Evolutionary conservation across 2,797 vertebrate genomes (phyloP).

Genomic region (Malurus leucopterus): DNA sequence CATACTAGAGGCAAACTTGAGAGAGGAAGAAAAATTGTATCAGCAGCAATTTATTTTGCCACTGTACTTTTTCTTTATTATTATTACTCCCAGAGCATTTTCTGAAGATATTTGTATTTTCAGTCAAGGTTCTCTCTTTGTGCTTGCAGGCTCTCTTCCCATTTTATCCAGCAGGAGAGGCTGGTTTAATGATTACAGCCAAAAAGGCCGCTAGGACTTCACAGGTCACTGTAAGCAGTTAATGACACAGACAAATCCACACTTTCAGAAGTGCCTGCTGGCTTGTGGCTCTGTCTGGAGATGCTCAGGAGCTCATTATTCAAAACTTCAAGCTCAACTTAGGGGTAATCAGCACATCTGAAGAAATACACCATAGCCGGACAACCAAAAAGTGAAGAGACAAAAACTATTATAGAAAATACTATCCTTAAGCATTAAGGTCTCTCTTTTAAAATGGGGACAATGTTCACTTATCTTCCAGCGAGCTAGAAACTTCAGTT

Average conservation of each 20-base stretch:
- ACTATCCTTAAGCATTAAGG: conserved; percentile 5
- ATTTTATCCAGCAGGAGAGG: background rate
- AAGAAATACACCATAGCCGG: background rate
- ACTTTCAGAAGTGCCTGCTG: background rate
- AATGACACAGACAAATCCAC: conserved; percentile 33
- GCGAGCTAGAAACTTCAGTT: background rate
- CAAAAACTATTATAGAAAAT: conserved; percentile 5
- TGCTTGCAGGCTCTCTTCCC: background rate
- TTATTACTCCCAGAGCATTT: conserved; percentile 47
- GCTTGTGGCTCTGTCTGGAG: background rate
- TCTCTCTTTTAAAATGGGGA: background rate
- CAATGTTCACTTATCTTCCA: background rate
- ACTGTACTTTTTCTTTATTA: conserved; percentile 23
- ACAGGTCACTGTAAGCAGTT: background rate
- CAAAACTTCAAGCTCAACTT: conserved; percentile 28
- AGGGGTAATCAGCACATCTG: conserved; percentile 16
- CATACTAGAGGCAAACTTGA: conserved; percentile 50
- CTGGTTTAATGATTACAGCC: conserved; percentile 44
- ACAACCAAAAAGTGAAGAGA: conserved; percentile 2
- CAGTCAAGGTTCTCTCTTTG: background rate
- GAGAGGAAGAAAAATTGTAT: conserved; percentile 50
- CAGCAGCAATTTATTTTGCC: conserved; percentile 51
- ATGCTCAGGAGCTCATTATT: conserved; percentile 43
- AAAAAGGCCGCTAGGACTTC: background rate
- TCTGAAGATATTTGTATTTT: conserved; percentile 46